Conservation (phyloP, 1,140 invertebrate species). For the Eriosoma lanigerum region DNA sequence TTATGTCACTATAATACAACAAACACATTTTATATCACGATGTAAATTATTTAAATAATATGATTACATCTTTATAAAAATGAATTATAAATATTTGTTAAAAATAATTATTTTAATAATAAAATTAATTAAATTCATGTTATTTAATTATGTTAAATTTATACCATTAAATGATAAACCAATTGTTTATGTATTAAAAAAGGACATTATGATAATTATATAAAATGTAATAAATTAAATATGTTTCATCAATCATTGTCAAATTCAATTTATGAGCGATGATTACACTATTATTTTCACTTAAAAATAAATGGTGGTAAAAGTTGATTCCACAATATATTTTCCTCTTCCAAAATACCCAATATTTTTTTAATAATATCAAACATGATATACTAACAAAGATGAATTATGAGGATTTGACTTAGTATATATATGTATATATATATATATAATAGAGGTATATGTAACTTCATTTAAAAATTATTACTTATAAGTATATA, state of each 20-base stretch:
- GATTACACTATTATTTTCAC: not conserved
- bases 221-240: not conserved
- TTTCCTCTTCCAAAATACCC: not conserved
- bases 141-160: too few relatives aligned
- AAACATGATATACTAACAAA: slow-evolving; percentile 9
- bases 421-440: not conserved
- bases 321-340: not conserved
- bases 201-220: too few relatives aligned
- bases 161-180: too few relatives aligned
- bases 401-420: slow-evolving; percentile 16
- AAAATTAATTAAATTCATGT: too few relatives aligned
- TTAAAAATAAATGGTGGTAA: slow-evolving; percentile 20
- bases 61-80: too few relatives aligned
- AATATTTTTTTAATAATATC: slow-evolving; percentile 1
- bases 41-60: too few relatives aligned
- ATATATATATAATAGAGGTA: too few relatives aligned
- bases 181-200: too few relatives aligned
- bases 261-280: slow-evolving; percentile 10
- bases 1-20: too few relatives aligned
- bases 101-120: too few relatives aligned
- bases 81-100: too few relatives aligned
- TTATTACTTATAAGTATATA: slow-evolving; percentile 1
- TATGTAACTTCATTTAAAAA: slow-evolving; percentile 15
- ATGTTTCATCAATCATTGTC: slow-evolving; percentile 32
- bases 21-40: too few relatives aligned